Evolutionary conservation across 1,140 invertebrate species (phyloP).

Genomic region (Ips nitidus): DNA sequence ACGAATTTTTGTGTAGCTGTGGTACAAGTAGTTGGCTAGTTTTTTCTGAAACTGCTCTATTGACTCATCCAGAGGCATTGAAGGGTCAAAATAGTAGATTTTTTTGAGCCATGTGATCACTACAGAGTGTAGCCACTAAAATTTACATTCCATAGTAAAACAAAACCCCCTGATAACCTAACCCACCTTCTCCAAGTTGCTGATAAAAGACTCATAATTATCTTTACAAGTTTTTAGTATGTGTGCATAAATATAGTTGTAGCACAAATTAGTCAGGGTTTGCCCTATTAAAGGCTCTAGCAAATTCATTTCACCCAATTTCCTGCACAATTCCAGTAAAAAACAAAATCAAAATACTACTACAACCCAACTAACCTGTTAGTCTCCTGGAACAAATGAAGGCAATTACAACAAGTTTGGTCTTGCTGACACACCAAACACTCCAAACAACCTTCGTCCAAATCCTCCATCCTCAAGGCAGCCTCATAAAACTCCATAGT

Average conservation of each 20-base stretch:
- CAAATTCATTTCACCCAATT: constrained; percentile 38
- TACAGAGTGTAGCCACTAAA: constrained; percentile 77
- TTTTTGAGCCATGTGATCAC: constrained; percentile 81
- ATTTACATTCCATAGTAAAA: constrained; percentile 10
- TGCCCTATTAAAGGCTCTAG: constrained; percentile 37
- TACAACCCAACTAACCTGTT: constrained; percentile 60
- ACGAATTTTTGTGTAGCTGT: constrained; percentile 83
- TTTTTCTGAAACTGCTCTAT: constrained; percentile 74
- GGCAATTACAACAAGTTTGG: constrained; percentile 73
- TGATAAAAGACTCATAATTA: constrained; percentile 38
- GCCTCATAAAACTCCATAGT: constrained; percentile 76
- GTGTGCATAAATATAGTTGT: constrained; percentile 35
- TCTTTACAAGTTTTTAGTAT: constrained; percentile 41
- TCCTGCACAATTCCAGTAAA: constrained; percentile 31
- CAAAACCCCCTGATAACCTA: constrained; percentile 23
- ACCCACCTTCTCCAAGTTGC: constrained; percentile 36
- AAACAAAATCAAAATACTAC: neutral
- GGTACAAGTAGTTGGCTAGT: constrained; percentile 82
- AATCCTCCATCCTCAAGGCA: constrained; percentile 72
- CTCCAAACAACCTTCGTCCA: constrained; percentile 54
- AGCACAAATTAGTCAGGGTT: constrained; percentile 36
- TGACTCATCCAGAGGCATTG: constrained; percentile 58
- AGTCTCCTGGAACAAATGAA: constrained; percentile 76
- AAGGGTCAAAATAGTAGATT: constrained; percentile 70
- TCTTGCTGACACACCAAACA: constrained; percentile 75